Conservation (phyloP, 1,140 invertebrate genomes). For the Adoxophyes honmai region DNA sequence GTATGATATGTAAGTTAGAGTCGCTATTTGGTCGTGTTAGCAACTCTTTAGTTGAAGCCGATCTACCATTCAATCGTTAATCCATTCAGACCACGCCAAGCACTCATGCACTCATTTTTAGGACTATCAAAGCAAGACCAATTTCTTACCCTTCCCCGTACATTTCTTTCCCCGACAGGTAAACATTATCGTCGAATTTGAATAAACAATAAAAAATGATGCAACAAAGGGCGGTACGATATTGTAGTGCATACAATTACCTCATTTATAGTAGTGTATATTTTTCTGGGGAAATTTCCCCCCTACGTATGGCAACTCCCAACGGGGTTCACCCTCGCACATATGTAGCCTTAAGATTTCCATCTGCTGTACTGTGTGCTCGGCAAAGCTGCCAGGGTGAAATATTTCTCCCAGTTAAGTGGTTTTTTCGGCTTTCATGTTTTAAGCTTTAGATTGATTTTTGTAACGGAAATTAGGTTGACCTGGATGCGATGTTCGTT, state of each 20-base stretch:
- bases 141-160: no score
- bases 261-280: conserved; percentile 35
- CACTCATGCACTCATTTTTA: no score
- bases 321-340: neutral
- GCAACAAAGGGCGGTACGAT: neutral
- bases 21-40: no score
- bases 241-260: conserved; percentile 62
- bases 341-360: neutral
- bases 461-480: conserved; percentile 24
- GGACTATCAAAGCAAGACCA: no score
- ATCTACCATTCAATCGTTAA: no score
- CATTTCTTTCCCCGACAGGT: neutral
- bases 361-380: neutral
- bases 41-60: no score
- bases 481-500: neutral
- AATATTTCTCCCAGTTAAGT: conserved; percentile 3
- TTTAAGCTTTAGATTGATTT: neutral
- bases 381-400: neutral
- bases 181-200: neutral
- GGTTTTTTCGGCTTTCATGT: neutral
- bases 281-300: neutral
- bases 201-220: neutral
- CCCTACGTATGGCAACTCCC: neutral
- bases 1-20: no score
- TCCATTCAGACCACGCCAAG: no score